Conservation (phyloP, 35 echinoderm and acorn worm species). For the Acanthaster planci region DNA sequence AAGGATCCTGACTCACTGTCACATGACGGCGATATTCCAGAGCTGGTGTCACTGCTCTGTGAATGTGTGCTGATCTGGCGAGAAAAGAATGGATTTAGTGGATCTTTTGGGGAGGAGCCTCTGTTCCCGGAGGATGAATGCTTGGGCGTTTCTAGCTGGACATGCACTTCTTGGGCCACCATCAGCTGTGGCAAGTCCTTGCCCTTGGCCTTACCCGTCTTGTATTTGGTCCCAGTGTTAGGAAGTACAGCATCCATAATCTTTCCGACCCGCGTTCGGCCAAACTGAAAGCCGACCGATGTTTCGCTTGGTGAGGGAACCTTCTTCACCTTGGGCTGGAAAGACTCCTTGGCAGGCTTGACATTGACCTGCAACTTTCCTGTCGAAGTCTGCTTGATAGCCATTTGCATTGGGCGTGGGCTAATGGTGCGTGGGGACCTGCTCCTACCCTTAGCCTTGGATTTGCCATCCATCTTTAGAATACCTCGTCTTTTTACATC, state of each 20-base stretch:
- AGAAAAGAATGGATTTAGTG: slow-evolving; percentile 52
- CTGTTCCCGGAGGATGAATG: not conserved
- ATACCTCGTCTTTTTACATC: not conserved
- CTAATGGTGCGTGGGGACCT: not conserved
- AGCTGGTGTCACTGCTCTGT: slow-evolving; percentile 73
- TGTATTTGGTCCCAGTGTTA: slow-evolving; percentile 15
- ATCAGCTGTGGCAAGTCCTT: slow-evolving; percentile 39
- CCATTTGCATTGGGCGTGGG: not conserved
- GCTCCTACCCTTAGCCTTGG: not conserved
- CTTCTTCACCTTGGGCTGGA: slow-evolving; percentile 18
- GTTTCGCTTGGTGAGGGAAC: slow-evolving; percentile 49
- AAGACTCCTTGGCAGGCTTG: not conserved
- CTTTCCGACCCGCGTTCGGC: slow-evolving; percentile 47
- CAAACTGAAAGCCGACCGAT: slow-evolving; percentile 70
- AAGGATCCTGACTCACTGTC: slow-evolving; percentile 63
- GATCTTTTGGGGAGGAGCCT: slow-evolving; percentile 10
- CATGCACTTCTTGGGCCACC: slow-evolving; percentile 7
- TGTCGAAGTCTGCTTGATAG: not conserved
- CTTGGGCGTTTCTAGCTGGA: slow-evolving; percentile 29
- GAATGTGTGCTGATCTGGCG: slow-evolving; percentile 80
- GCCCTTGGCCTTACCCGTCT: slow-evolving; percentile 19
- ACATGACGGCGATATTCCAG: slow-evolving; percentile 64
- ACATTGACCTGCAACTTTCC: slow-evolving; percentile 38
- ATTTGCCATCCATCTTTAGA: not conserved
- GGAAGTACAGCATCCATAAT: slow-evolving; percentile 27